Evolutionary conservation across 2,888 invertebrate genomes (phyloP).

Genomic region (Microdon myrmicae): DNA sequence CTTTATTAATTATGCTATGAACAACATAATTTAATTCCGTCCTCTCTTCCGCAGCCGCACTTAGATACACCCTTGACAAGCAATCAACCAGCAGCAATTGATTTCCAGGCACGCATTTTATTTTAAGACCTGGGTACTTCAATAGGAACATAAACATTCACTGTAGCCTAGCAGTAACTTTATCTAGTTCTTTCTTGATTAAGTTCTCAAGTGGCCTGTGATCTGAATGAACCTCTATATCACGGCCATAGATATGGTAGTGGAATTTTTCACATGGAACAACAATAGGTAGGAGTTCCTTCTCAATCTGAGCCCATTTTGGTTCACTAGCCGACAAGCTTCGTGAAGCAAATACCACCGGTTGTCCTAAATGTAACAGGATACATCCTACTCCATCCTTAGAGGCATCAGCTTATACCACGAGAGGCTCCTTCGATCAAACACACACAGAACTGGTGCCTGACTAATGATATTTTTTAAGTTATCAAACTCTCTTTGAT

Average conservation of each 20-base stretch:
- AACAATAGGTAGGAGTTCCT: constrained; percentile 60
- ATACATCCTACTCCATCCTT: constrained; percentile 56
- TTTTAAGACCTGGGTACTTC: constrained; percentile 53
- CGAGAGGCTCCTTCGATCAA: constrained; percentile 51
- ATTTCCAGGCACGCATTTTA: constrained; percentile 54
- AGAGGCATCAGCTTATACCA: constrained; percentile 57
- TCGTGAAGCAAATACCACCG: constrained; percentile 59
- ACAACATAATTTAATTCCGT: constrained; percentile 22
- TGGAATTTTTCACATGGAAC: constrained; percentile 54
- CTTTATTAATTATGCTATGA: constrained; percentile 28
- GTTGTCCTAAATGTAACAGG: constrained; percentile 58
- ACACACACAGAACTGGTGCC: constrained; percentile 26
- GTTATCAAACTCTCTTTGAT: too few species aligned
- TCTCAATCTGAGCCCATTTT: constrained; percentile 63
- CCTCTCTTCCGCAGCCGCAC: constrained; percentile 10
- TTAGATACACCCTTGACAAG: constrained; percentile 43
- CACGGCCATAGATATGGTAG: constrained; percentile 41
- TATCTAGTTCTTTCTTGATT: constrained; percentile 56
- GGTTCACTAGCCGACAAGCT: constrained; percentile 56
- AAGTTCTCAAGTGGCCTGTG: constrained; percentile 59
- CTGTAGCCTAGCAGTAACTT: constrained; percentile 54
- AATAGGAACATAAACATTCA: constrained; percentile 56
- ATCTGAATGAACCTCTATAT: constrained; percentile 55
- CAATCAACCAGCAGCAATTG: constrained; percentile 49
- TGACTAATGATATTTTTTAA: constrained; percentile 15